These are phyloP conservation scores for Merluccius polli DNA, from an alignment of 2,797 vertebrate species.

Conservation along the genomic window DNA sequence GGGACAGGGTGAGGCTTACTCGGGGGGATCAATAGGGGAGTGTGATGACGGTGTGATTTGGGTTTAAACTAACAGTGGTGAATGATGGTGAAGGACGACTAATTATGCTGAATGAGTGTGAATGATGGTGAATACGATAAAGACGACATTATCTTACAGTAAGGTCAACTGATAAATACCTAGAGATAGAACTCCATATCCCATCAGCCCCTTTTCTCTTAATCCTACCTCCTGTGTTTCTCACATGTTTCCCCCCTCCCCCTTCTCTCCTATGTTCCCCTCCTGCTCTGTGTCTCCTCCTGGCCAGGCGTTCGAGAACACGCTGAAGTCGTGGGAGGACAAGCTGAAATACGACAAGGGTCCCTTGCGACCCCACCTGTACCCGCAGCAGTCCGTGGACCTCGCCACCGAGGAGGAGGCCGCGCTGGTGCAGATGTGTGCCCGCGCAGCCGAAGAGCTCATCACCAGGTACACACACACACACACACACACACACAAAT, in stretches of 20 bases:
- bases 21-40: background rate
- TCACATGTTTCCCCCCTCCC: background rate
- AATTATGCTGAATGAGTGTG: too few relatives aligned
- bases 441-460: constrained; percentile 90
- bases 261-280: background rate
- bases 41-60: too few relatives aligned
- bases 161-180: background rate
- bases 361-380: constrained; percentile 87
- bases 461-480: constrained; percentile 80
- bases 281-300: background rate
- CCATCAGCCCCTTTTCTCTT: background rate
- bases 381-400: constrained; percentile 89
- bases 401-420: constrained; percentile 89
- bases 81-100: too few relatives aligned
- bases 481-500: background rate
- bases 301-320: constrained; percentile 92
- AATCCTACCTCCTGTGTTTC: too few relatives aligned
- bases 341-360: constrained; percentile 92
- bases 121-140: too few relatives aligned
- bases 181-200: background rate
- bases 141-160: too few relatives aligned
- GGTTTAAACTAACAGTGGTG: too few relatives aligned
- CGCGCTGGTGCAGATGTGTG: constrained; percentile 84
- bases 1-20: constrained; percentile 83
- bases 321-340: constrained; percentile 97